Evolutionary conservation across 2,113 vertebrate genomes (phyloP).

Genomic region (Xyrauchen texanus): DNA sequence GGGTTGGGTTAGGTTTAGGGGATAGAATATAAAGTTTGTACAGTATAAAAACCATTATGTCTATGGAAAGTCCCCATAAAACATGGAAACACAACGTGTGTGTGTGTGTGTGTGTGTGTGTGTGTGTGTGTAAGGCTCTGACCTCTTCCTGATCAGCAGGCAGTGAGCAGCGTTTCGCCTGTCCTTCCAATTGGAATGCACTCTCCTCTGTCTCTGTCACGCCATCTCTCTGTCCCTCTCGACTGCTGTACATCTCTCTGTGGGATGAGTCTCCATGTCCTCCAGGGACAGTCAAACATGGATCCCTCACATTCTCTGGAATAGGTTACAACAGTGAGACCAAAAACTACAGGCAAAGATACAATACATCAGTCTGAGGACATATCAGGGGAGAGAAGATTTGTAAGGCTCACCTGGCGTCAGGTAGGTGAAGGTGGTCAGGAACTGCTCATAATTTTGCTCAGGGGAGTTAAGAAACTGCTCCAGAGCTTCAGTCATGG

Average conservation of each 20-base stretch:
- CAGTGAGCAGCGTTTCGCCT: conserved; percentile 21
- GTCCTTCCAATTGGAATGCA: neutral
- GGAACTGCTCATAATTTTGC: conserved; percentile 78
- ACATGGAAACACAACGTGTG: too few species aligned
- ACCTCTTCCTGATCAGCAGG: conserved; percentile 59
- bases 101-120: too few species aligned
- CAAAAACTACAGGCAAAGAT: neutral
- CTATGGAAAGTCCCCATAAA: too few species aligned
- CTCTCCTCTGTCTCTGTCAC: neutral
- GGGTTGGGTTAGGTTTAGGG: too few species aligned
- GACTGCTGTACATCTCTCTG: neutral
- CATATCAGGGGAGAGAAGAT: neutral
- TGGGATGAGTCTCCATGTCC: conserved; percentile 1
- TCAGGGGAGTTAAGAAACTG: conserved; percentile 74
- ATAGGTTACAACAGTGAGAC: neutral
- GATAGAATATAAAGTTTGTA: too few species aligned
- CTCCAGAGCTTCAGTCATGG: conserved; percentile 69
- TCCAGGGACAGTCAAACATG: neutral
- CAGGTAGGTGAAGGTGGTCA: conserved; percentile 72
- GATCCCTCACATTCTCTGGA: conserved; percentile 21
- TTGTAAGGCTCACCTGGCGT: conserved; percentile 43
- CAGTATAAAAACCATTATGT: too few species aligned
- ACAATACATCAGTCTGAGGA: neutral
- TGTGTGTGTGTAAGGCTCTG: conserved; percentile 28
- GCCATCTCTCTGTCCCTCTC: conserved; percentile 7